A percentile compares a stretch with the other conserved stretches of the same genome.
phyloP scores from a whole-genome alignment of 2,113 vertebrate species.

The Peucedramus taeniatus region DNA sequence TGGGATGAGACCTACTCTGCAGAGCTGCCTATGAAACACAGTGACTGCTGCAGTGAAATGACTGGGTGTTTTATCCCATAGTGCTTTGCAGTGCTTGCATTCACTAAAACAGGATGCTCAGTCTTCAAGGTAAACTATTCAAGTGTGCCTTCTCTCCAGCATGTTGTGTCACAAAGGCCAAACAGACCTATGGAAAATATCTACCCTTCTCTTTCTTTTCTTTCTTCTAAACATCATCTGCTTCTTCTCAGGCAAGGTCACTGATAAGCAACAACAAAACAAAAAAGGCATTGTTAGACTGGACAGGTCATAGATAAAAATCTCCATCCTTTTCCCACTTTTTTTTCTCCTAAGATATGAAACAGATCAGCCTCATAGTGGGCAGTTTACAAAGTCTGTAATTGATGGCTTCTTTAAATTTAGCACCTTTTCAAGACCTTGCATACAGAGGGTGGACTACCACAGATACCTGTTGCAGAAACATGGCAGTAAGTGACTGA shows the following conservation, averaged over 20 bases:
- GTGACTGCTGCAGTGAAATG: neutral
- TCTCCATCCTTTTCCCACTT: neutral
- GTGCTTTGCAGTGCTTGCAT: neutral
- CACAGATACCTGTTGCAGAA: neutral
- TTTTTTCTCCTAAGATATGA: neutral
- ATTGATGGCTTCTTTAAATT: neutral
- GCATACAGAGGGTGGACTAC: neutral
- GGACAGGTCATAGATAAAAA: neutral
- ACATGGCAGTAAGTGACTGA: neutral
- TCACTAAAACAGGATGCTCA: neutral
- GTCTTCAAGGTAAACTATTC: constrained; percentile 12
- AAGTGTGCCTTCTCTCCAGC: neutral
- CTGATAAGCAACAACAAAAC: constrained; percentile 34
- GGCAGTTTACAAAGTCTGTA: neutral
- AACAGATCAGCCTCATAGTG: neutral
- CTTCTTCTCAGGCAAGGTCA: constrained; percentile 1
- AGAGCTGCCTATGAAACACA: neutral
- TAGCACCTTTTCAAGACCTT: neutral
- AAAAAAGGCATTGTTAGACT: constrained; percentile 11
- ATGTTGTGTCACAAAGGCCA: neutral
- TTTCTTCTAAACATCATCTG: constrained; percentile 36
- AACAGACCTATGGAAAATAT: neutral
- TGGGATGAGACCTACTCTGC: neutral
- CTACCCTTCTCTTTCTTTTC: constrained; percentile 1
- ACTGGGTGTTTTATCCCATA: neutral